A percentile compares a stretch with the other conserved stretches of the same genome.
Evolutionary conservation across 2,797 vertebrate genomes (phyloP).

Genomic region (Cossypha caffra): DNA sequence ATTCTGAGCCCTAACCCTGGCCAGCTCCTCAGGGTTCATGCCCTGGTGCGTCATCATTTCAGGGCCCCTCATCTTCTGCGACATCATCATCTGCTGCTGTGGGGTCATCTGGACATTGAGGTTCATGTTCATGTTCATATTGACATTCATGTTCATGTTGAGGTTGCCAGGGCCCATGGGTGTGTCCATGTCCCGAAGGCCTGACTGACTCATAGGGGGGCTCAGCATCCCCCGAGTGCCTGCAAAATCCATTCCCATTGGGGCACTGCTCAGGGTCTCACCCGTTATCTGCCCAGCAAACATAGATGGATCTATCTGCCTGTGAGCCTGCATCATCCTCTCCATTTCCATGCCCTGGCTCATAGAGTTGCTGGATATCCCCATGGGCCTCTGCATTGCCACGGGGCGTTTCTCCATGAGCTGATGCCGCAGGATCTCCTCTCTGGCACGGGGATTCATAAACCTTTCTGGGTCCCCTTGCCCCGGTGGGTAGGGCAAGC

Average conservation of each 20-base stretch:
- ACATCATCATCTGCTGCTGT: constrained; percentile 89
- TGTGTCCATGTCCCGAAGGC: constrained; percentile 88
- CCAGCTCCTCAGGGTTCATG: constrained; percentile 84
- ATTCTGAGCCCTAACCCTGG: constrained; percentile 81
- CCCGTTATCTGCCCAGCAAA: constrained; percentile 77
- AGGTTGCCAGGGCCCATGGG: constrained; percentile 85
- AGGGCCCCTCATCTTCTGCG: constrained; percentile 86
- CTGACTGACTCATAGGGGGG: constrained; percentile 82
- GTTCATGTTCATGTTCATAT: constrained; percentile 88
- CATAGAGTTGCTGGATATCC: constrained; percentile 64
- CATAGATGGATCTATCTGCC: constrained; percentile 81
- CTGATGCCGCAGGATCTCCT: constrained; percentile 90
- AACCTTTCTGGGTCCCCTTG: constrained; percentile 88
- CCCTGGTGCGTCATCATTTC: constrained; percentile 80
- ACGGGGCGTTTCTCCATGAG: constrained; percentile 90
- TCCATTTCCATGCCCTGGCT: constrained; percentile 87
- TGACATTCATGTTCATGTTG: constrained; percentile 86
- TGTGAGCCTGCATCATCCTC: constrained; percentile 85
- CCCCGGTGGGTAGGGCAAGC: constrained; percentile 81
- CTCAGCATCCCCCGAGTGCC: constrained; percentile 87
- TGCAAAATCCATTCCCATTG: constrained; percentile 88
- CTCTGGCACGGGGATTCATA: constrained; percentile 83
- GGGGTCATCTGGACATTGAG: constrained; percentile 87
- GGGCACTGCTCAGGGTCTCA: constrained; percentile 72
- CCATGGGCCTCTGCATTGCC: constrained; percentile 82